Percentiles rank a stretch among this genome's conserved stretches.
Evolutionary conservation across 2,888 invertebrate species (phyloP).

Genomic region (Macropis europaea): DNA sequence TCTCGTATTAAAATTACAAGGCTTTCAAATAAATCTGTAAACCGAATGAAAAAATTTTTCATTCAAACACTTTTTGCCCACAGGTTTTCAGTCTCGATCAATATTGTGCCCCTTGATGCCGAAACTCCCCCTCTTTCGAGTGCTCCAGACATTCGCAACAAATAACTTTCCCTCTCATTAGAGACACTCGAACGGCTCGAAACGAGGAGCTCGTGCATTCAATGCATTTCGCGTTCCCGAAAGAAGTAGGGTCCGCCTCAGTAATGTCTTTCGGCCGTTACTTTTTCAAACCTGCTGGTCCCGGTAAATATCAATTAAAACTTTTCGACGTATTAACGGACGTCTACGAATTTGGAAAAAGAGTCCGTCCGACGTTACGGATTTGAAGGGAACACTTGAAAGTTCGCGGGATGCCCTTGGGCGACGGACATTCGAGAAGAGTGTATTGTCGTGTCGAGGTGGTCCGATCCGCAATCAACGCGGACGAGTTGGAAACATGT

Average conservation of each 20-base stretch:
- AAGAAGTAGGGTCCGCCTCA: not conserved
- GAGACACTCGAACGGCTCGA: slow-evolving; percentile 21
- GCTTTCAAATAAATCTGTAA: too few species aligned
- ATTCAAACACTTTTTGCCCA: too few species aligned
- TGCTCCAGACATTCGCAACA: slow-evolving; percentile 29
- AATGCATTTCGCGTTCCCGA: not conserved
- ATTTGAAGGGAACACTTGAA: slow-evolving; percentile 26
- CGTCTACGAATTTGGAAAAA: not conserved
- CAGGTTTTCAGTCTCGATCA: not conserved
- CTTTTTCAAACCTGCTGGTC: not conserved
- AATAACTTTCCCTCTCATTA: slow-evolving; percentile 38
- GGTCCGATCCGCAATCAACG: slow-evolving; percentile 70
- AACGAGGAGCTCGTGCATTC: slow-evolving; percentile 22
- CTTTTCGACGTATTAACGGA: slow-evolving; percentile 11
- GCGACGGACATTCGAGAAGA: slow-evolving; percentile 61
- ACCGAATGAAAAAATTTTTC: too few species aligned
- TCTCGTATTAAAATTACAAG: too few species aligned
- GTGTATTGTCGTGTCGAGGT: slow-evolving; percentile 75
- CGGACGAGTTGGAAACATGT: slow-evolving; percentile 70
- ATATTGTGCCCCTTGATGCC: slow-evolving; percentile 1
- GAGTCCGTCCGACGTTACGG: slow-evolving; percentile 4
- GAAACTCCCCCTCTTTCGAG: slow-evolving; percentile 2
- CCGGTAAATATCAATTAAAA: slow-evolving; percentile 35
- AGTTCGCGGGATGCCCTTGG: slow-evolving; percentile 39
- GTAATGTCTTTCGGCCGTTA: not conserved